A percentile compares a stretch with the other conserved stretches of the same genome.
Conservation (phyloP, 2,113 vertebrate genomes). For the Rhinopithecus roxellana region DNA sequence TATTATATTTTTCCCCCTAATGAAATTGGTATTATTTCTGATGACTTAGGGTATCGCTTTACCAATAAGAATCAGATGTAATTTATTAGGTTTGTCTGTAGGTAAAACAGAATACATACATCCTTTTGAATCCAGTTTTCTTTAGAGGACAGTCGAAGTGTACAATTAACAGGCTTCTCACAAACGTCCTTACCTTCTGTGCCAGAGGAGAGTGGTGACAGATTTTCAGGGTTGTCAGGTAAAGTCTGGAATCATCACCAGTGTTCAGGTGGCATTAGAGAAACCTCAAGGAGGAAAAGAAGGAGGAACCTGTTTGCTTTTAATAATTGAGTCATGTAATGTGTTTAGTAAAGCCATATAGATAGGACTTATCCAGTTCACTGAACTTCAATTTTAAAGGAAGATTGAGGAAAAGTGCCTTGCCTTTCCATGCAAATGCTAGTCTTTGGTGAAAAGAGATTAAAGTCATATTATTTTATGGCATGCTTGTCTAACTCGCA, state of each 20-base stretch:
- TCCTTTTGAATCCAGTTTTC: neutral
- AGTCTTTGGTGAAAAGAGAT: neutral
- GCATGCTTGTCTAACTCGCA: too few relatives aligned
- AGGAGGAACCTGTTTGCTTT: conserved; percentile 43
- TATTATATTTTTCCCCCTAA: neutral
- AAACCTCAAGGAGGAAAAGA: conserved; percentile 30
- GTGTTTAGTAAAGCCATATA: neutral
- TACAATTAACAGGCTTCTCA: conserved; percentile 20
- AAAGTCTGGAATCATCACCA: conserved; percentile 39
- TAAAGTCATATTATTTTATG: neutral
- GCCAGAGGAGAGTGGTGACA: conserved; percentile 46
- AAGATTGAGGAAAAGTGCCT: neutral
- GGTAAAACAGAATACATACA: neutral
- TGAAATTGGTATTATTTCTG: neutral
- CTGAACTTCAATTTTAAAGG: neutral
- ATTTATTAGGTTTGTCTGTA: neutral
- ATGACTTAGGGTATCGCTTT: neutral
- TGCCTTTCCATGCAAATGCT: neutral
- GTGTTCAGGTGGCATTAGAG: neutral
- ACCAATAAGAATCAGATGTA: neutral
- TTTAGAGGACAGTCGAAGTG: conserved; percentile 56
- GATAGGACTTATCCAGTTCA: neutral
- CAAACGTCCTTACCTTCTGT: conserved; percentile 2
- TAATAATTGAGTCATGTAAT: conserved; percentile 31
- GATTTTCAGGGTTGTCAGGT: conserved; percentile 49